Conservation (phyloP, 1,140 invertebrate genomes). For the Acyrthosiphon pisum region DNA sequence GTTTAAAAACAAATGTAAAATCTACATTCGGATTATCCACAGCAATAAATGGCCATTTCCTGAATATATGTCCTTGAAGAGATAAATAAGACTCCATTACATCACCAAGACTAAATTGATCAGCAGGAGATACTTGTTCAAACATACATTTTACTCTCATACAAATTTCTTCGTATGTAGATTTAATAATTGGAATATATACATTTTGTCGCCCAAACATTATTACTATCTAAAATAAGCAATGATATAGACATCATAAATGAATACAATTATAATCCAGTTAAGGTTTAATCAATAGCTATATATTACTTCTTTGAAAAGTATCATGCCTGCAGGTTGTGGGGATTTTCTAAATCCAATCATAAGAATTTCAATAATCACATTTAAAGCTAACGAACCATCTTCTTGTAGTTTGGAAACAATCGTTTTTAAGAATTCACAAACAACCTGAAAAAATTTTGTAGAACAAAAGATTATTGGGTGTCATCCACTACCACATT, state of each 20-base stretch:
- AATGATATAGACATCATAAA: not conserved
- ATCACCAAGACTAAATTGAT: constrained; percentile 42
- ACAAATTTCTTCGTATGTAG: constrained; percentile 54
- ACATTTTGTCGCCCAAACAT: constrained; percentile 38
- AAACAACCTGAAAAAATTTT: constrained; percentile 20
- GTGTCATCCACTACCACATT: too few species aligned
- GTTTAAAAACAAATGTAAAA: constrained; percentile 43
- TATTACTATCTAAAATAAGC: constrained; percentile 22
- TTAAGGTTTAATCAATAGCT: not conserved
- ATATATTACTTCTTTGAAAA: constrained; percentile 51
- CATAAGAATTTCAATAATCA: constrained; percentile 52
- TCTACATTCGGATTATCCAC: constrained; percentile 31
- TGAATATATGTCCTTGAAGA: constrained; percentile 52
- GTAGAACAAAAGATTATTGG: not conserved
- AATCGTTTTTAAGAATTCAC: constrained; percentile 49
- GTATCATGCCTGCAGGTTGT: constrained; percentile 42
- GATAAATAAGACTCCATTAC: constrained; percentile 47
- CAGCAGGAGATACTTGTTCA: constrained; percentile 37
- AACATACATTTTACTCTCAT: constrained; percentile 31
- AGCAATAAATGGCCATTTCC: constrained; percentile 22
- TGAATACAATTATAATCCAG: not conserved
- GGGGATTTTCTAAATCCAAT: constrained; percentile 50
- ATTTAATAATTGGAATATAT: constrained; percentile 31
- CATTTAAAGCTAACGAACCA: not conserved
- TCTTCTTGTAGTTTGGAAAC: constrained; percentile 45